Conservation (phyloP, 2,113 vertebrate species). For the Muntiacus reevesi region DNA sequence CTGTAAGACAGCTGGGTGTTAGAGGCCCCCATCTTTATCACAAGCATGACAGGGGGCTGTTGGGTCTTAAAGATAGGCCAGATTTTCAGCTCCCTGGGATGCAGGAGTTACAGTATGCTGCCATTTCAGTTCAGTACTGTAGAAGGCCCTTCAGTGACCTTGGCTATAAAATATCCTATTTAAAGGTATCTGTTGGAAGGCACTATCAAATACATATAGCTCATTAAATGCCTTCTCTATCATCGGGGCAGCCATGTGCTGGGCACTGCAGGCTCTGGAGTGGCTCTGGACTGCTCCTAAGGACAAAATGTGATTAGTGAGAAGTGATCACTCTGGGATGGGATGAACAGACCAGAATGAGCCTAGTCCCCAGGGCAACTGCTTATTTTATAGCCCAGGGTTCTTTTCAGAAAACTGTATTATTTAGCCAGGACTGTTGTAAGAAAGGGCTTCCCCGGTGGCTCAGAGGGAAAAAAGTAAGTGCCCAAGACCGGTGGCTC, state of each 20-base stretch:
- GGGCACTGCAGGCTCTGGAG: background rate
- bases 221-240: background rate
- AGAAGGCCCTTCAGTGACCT: background rate
- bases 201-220: background rate
- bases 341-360: background rate
- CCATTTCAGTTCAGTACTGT: background rate
- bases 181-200: background rate
- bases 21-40: background rate
- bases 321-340: background rate
- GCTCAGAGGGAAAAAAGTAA: too few species aligned
- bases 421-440: background rate
- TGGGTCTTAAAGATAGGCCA: background rate
- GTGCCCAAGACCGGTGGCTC: background rate
- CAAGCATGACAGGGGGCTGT: background rate
- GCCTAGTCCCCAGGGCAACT: background rate
- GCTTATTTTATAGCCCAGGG: background rate
- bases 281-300: background rate
- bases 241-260: background rate
- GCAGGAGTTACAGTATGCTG: background rate
- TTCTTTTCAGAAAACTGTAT: background rate
- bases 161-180: background rate
- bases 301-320: background rate
- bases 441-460: background rate
- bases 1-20: background rate
- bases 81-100: background rate